These are phyloP conservation scores for Dermochelys coriacea DNA, from an alignment of 2,797 vertebrate genomes.

Conservation along the genomic window DNA sequence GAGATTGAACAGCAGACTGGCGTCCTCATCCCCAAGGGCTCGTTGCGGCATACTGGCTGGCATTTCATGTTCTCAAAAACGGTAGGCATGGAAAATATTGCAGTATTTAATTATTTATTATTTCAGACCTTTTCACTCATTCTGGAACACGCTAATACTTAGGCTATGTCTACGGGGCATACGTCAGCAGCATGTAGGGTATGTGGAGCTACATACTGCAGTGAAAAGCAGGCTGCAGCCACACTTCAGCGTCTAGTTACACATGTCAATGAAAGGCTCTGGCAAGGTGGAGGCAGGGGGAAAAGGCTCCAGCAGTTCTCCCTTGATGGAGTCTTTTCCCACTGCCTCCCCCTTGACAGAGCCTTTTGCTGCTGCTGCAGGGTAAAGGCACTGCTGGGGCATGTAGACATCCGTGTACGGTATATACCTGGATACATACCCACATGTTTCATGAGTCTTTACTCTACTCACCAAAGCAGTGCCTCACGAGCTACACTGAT, in stretches of 20 bases:
- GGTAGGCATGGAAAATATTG: not conserved
- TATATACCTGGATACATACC: not conserved
- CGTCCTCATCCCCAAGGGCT: rapidly evolving
- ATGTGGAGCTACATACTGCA: not conserved
- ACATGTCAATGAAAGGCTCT: too few species aligned
- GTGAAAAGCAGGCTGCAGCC: not conserved
- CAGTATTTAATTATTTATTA: not conserved
- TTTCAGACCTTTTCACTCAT: not conserved
- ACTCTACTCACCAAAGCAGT: too few species aligned
- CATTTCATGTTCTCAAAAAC: rapidly evolving
- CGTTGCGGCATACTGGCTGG: rapidly evolving
- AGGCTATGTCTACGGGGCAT: not conserved
- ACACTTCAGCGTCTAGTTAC: not conserved
- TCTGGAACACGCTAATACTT: rapidly evolving
- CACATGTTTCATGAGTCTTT: not conserved
- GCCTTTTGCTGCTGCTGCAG: too few species aligned
- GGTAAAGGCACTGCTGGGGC: too few species aligned
- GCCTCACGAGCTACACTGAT: too few species aligned
- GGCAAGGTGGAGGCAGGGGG: too few species aligned
- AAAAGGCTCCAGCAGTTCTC: too few species aligned
- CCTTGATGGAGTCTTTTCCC: too few species aligned
- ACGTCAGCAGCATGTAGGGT: not conserved
- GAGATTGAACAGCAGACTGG: not conserved
- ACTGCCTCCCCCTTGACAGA: too few species aligned
- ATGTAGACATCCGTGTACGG: not conserved